Evolutionary conservation across 2,888 invertebrate genomes (phyloP), one percentile per base, ranked within the genome.

Genomic region (Nomada fucata): DNA sequence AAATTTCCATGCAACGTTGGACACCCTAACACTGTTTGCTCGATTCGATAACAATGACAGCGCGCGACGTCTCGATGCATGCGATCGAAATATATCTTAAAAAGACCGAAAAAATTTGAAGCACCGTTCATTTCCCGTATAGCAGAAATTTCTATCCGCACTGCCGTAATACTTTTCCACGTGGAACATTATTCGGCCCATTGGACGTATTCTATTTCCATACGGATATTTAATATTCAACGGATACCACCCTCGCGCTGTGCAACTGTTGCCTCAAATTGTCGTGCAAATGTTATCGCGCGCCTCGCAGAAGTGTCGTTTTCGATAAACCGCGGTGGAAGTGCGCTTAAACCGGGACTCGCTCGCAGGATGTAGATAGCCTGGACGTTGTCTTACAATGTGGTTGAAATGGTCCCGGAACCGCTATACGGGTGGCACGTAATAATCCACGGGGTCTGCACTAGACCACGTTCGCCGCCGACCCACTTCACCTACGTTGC

Each of bases 401-500:
- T 71, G 36, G 44, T 20, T 7, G 50, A 44, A 80, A 80, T 75
- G 71, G 79, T 79, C 61, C 69, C 65, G 68, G 64, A 77, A 72
- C 70, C 79, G 59, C 67, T 82, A 82, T 73, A 75, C 47, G 72
- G 65, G 42, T 50, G 47, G 75, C 71, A 81, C 73, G 83, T 87
- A 86, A 83, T 88, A 88, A 85, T 82, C 88, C 77, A 86, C 72
- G 77, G 77, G 85, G 79, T 76, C 69, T 63, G 80, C 77, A 76
- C 42, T 74, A 79, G 73, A 76, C 77, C 82, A 72, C 76, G 83
- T 86, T 86, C 79, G 75, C 77, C 70, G 83, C 85, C 84, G 87
- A 89, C 84, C 86, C 86, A 88, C 89, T 91, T 90, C 87, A 86
- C 81, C 79, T 75, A 79, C 72, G 59, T 76, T 77, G 75, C 85